These are phyloP conservation scores for Drosophila buzzatii DNA, from an alignment of 2,888 invertebrate genomes.

Conservation along the genomic window DNA sequence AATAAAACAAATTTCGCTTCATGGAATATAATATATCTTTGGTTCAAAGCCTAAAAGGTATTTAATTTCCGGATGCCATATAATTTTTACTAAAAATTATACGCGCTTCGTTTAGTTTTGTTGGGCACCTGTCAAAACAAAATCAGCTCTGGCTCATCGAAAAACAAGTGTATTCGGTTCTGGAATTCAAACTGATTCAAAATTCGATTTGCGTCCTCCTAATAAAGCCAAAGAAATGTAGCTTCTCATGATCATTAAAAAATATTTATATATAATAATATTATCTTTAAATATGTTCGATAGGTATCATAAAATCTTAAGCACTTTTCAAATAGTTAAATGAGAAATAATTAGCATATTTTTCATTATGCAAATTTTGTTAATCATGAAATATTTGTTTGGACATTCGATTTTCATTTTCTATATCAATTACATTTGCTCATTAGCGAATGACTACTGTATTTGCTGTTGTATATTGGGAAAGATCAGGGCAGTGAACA, in stretches of 20 bases:
- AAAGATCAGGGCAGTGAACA: constrained; percentile 13
- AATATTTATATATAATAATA: not conserved
- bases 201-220: not conserved
- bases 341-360: not conserved
- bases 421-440: too few species aligned
- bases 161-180: not conserved
- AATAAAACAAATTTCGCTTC: not conserved
- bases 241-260: too few species aligned
- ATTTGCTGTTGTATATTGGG: not conserved
- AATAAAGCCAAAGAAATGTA: not conserved
- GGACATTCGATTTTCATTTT: not conserved
- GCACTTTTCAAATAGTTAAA: not conserved
- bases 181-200: not conserved
- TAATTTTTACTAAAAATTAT: not conserved
- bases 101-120: not conserved
- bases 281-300: not conserved
- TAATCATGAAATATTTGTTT: not conserved
- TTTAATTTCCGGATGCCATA: not conserved
- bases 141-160: not conserved
- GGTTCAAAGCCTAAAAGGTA: not conserved
- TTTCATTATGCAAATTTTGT: not conserved
- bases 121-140: not conserved
- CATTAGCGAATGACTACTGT: not conserved
- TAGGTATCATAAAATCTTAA: not conserved
- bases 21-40: not conserved